These are phyloP conservation scores for Apus apus DNA, from an alignment of 2,113 vertebrate genomes.

Conservation along the genomic window DNA sequence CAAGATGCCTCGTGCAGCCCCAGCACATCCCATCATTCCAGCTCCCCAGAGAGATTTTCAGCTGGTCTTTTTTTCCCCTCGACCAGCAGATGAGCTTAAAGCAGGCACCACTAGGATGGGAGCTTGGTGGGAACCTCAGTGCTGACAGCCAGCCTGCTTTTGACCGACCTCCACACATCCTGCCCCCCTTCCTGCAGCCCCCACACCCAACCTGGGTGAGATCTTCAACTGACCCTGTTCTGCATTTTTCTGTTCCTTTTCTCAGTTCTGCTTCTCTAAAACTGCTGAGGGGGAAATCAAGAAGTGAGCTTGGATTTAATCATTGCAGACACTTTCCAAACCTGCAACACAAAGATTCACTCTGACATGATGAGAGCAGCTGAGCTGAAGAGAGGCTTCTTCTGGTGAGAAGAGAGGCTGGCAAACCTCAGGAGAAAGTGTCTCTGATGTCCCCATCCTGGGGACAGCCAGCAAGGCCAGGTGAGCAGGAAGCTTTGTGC, in stretches of 20 bases:
- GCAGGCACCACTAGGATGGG: neutral
- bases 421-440: neutral
- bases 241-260: slow-evolving; percentile 51
- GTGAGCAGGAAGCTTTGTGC: neutral
- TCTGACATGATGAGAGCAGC: neutral
- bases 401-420: neutral
- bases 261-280: slow-evolving; percentile 49
- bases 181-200: neutral
- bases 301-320: neutral
- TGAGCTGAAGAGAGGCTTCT: neutral
- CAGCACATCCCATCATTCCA: neutral
- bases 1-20: neutral
- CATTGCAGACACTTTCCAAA: neutral
- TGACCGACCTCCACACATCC: neutral
- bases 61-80: neutral
- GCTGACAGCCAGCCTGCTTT: accelerated
- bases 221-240: neutral
- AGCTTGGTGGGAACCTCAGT: neutral
- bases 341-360: neutral
- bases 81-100: neutral
- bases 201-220: accelerated
- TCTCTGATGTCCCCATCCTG: neutral
- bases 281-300: neutral
- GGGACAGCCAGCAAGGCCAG: neutral
- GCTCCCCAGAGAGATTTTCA: neutral